These are phyloP conservation scores for Otus sunia DNA, from an alignment of 2,113 vertebrate genomes.

Conservation along the genomic window DNA sequence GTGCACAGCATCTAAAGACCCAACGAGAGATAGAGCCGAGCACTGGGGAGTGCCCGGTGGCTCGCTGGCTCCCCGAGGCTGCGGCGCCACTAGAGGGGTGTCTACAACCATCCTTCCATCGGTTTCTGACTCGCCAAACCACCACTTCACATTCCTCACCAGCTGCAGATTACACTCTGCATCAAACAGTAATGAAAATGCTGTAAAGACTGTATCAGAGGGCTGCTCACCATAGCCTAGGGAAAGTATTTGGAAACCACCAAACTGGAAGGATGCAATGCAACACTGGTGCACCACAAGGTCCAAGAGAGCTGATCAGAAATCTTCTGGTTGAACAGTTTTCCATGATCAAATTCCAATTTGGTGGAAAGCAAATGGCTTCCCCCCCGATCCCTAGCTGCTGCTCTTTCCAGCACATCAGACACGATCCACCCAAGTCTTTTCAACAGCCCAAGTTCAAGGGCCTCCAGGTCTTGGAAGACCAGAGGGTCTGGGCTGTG, in stretches of 20 bases:
- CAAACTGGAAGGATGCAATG: not conserved
- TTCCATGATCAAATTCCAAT: not conserved
- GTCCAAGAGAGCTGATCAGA: not conserved
- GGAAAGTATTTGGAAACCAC: not conserved
- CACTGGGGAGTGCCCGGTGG: not conserved
- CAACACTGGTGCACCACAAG: too few relatives aligned
- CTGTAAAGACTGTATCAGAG: not conserved
- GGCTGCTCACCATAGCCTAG: not conserved
- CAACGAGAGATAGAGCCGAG: too few relatives aligned
- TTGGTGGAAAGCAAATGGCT: not conserved
- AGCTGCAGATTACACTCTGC: not conserved
- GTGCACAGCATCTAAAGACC: not conserved
- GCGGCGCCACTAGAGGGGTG: constrained; percentile 25
- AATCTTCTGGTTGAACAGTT: not conserved
- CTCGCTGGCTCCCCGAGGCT: not conserved
- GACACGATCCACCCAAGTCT: not conserved
- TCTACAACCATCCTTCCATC: not conserved
- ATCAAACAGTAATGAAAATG: not conserved
- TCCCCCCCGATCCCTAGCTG: not conserved
- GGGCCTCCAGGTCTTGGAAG: not conserved
- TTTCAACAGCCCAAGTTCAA: not conserved
- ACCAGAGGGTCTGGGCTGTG: not conserved
- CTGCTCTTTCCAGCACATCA: not conserved
- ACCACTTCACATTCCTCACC: not conserved
- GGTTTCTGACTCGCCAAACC: fast-evolving